Base-by-base conservation (phyloP, 2,888 invertebrate genomes). In the Tholera decimalis region DNA sequence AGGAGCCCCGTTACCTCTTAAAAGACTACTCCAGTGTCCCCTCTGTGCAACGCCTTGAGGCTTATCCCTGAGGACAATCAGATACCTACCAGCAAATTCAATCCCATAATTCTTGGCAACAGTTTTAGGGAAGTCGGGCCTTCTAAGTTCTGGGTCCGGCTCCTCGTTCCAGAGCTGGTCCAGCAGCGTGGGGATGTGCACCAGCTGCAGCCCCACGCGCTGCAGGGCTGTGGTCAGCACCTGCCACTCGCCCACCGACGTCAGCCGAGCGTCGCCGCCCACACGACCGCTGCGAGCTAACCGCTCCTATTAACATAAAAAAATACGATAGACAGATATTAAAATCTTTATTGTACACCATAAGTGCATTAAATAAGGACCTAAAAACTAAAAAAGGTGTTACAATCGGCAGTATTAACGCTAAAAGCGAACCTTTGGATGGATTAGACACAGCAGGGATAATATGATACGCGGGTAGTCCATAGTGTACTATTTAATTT, bases 101-200 rank as follows among this genome's bases (percentile, higher is more conserved):
- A 94, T 84, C 9, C 95, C 91, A 65, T 97, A 96, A 18, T 97
- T 94, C 78, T 96, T 96, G 4, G 97, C 97, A 41, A 96, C 96
- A 11, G 97, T 96, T 77, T 96, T 92, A 9, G 96, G 96, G 56
- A 96, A 96, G 28, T 93, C 93, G 0, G 98, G 97, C 24, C 97
- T 92, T 13, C 88, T 86, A 11, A 85, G 84, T 35, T 75, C 79
- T 0, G 88, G 87, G 54, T 93, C 89, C 3, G 86, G 85, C 63
- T 96, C 95, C 50, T 96, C 92, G 53, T 95, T 96, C 98, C 98
- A 99, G 68, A 98, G 96, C 73, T 96, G 88, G 87, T 99, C 98
- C 11, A 99, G 93, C 37, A 98, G 92, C 83, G 98, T 98, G 0
- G 92, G 95, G n/a, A 96, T 93, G 59, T 96, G 96, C n/a, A 97